Evolutionary conservation across 2,797 vertebrate genomes (phyloP).

Genomic region (Staurois parvus): DNA sequence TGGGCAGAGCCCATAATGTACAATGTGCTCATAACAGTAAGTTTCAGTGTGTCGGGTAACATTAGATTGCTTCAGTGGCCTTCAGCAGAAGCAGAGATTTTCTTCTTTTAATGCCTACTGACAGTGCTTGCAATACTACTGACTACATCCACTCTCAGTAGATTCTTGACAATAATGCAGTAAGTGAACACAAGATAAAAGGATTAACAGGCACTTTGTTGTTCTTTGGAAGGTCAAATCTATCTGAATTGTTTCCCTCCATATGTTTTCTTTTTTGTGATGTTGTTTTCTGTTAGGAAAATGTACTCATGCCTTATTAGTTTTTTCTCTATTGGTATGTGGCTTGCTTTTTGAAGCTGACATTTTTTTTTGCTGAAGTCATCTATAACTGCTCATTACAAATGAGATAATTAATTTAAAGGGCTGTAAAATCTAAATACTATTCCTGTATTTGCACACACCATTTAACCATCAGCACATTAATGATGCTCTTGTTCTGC

Average conservation of each 20-base stretch:
- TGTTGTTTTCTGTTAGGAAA: neutral
- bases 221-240: neutral
- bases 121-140: neutral
- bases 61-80: neutral
- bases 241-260: neutral
- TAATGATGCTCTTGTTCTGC: too few species aligned
- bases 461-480: too few species aligned
- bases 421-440: too few species aligned
- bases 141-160: neutral
- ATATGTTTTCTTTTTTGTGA: neutral
- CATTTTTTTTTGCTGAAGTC: neutral
- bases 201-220: neutral
- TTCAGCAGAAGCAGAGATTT: neutral
- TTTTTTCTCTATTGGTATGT: neutral
- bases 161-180: slow-evolving; percentile 1
- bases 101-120: slow-evolving; percentile 8
- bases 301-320: neutral
- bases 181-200: slow-evolving; percentile 2
- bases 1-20: neutral
- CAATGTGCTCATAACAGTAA: neutral
- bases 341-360: neutral
- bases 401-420: too few species aligned
- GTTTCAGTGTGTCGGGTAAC: neutral
- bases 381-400: too few species aligned
- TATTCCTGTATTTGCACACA: too few species aligned